These are phyloP conservation scores for Loris lydekkerianus DNA, from an alignment of 2,797 vertebrate species.

Conservation along the genomic window DNA sequence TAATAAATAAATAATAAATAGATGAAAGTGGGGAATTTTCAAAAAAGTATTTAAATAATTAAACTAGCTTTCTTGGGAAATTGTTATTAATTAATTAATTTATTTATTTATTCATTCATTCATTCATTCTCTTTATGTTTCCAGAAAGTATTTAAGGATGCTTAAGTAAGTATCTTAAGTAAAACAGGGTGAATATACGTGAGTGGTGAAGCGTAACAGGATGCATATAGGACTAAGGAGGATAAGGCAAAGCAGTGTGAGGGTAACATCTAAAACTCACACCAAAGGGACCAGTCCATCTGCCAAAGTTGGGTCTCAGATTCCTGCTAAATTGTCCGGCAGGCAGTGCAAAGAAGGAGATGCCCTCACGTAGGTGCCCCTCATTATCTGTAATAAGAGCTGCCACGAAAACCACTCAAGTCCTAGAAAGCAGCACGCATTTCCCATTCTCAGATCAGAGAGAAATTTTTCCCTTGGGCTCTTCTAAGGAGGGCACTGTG, in stretches of 20 bases:
- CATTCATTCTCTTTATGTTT: slow-evolving; percentile 12
- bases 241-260: slow-evolving; percentile 27
- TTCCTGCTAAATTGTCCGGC: neutral
- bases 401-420: neutral
- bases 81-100: neutral
- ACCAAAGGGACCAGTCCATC: neutral
- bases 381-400: neutral
- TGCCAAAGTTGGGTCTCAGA: neutral
- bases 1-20: neutral
- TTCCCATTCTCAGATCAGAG: slow-evolving; percentile 59
- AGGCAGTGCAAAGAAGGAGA: neutral
- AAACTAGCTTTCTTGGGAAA: slow-evolving; percentile 48
- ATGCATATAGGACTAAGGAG: neutral
- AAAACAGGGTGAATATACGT: slow-evolving; percentile 11
- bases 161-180: slow-evolving; percentile 28
- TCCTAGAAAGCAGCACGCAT: neutral
- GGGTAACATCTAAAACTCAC: slow-evolving; percentile 27
- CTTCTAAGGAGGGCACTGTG: slow-evolving; percentile 67
- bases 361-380: neutral
- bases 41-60: neutral
- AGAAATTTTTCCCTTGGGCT: slow-evolving; percentile 48
- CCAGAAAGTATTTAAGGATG: neutral
- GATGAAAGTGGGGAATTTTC: slow-evolving; percentile 12
- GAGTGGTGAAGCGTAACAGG: slow-evolving; percentile 5
- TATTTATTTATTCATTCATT: neutral